A percentile compares a stretch with the other conserved stretches of the same genome.
Evolutionary conservation across 2,113 vertebrate genomes (phyloP).

Genomic region (Oreochromis niloticus): DNA sequence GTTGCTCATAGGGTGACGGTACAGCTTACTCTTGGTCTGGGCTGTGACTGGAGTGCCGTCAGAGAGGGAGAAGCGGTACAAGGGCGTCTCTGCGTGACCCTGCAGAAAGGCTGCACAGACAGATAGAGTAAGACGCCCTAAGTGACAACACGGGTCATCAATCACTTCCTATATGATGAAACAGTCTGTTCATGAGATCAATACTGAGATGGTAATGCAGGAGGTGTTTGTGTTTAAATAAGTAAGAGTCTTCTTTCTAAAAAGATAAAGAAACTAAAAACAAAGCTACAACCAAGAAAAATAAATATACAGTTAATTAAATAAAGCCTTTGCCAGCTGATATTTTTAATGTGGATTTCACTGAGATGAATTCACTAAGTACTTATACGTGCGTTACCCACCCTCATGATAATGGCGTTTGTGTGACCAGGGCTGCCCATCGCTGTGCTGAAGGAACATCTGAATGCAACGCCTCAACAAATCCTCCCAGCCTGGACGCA

Average conservation of each 20-base stretch:
- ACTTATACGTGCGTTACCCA: conserved; percentile 33
- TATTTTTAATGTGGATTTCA: background rate
- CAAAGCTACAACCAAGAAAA: background rate
- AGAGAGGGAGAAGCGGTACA: conserved; percentile 92
- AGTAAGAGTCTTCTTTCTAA: background rate
- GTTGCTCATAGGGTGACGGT: conserved; percentile 87
- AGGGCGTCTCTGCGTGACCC: conserved; percentile 89
- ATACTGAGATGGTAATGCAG: conserved; percentile 14
- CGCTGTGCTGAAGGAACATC: conserved; percentile 93
- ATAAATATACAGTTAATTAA: background rate
- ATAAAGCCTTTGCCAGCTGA: background rate
- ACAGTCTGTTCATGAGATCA: conserved; percentile 17
- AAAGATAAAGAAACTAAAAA: background rate
- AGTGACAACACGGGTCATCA: background rate
- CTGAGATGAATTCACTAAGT: background rate
- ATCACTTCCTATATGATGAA: background rate
- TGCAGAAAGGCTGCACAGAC: conserved; percentile 83
- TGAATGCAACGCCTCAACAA: conserved; percentile 91
- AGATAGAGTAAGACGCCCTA: background rate
- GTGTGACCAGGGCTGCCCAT: conserved; percentile 93
- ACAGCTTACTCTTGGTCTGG: conserved; percentile 94
- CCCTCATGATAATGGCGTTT: conserved; percentile 97
- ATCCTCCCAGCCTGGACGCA: conserved; percentile 97
- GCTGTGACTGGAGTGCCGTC: conserved; percentile 94
- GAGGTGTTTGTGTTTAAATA: background rate